Evolutionary conservation across 2,888 invertebrate species (phyloP).

Genomic region (Sinopyrophorus schimmeli): DNA sequence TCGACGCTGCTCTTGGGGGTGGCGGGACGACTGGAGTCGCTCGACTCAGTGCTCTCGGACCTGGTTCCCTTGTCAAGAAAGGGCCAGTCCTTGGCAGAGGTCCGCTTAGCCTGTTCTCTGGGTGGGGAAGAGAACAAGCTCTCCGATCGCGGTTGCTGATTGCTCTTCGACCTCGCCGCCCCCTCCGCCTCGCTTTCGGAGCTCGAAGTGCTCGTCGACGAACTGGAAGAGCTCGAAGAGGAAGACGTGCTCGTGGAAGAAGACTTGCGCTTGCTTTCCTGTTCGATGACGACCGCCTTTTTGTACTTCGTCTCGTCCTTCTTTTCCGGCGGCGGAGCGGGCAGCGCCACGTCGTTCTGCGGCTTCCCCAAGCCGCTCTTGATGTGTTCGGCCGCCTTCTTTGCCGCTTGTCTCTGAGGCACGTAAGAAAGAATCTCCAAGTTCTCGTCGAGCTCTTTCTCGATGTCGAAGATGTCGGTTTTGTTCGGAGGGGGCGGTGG

Average conservation of each 20-base stretch:
- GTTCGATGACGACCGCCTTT: constrained; percentile 37
- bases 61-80: constrained; percentile 79
- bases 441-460: constrained; percentile 65
- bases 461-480: constrained; percentile 59
- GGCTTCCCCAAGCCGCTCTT: constrained; percentile 75
- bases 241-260: constrained; percentile 61
- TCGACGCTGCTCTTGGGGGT: constrained; percentile 40
- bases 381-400: constrained; percentile 88
- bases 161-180: constrained; percentile 30
- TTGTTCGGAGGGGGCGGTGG: constrained; percentile 46
- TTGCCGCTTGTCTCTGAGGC: constrained; percentile 87
- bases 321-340: constrained; percentile 36
- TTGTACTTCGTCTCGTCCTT: constrained; percentile 42
- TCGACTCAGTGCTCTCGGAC: constrained; percentile 66
- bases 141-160: constrained; percentile 49
- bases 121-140: constrained; percentile 45
- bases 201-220: constrained; percentile 58
- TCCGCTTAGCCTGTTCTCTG: constrained; percentile 50
- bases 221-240: constrained; percentile 55
- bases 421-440: constrained; percentile 76
- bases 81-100: constrained; percentile 68
- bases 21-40: constrained; percentile 53
- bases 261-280: constrained; percentile 55
- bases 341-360: constrained; percentile 46
- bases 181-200: constrained; percentile 63